phyloP scores from a whole-genome alignment of 2,797 vertebrate genomes.

The Peromyscus eremicus region DNA sequence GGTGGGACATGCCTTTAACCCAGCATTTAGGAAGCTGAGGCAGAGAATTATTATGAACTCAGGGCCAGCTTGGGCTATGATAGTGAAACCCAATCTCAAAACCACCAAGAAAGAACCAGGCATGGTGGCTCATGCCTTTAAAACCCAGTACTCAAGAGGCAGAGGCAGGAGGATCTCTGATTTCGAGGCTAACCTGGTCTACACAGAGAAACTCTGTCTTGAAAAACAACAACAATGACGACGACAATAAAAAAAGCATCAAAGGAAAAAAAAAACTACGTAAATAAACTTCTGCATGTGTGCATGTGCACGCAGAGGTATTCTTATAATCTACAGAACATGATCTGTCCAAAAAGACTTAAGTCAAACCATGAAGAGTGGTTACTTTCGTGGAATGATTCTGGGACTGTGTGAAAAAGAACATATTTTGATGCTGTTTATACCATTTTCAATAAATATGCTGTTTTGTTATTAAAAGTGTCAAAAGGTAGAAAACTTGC shows the following conservation, averaged over 20 bases:
- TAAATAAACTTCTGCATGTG: neutral
- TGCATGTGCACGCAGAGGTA: neutral
- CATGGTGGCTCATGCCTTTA: neutral
- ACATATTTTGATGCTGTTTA: slow-evolving; percentile 15
- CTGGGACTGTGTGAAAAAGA: slow-evolving; percentile 36
- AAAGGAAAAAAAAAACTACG: neutral
- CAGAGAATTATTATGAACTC: neutral
- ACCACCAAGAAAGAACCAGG: neutral
- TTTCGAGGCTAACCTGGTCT: neutral
- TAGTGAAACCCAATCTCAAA: neutral
- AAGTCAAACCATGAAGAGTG: slow-evolving; percentile 46
- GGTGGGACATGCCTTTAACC: neutral
- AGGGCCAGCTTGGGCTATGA: neutral
- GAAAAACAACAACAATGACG: neutral
- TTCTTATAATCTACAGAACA: slow-evolving; percentile 38
- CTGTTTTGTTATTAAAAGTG: slow-evolving; percentile 40
- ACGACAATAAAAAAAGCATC: neutral
- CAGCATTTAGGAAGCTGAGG: neutral
- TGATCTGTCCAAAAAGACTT: slow-evolving; percentile 1
- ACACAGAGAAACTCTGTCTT: neutral
- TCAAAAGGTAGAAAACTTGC: neutral
- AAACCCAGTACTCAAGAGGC: neutral
- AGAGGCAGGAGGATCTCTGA: neutral
- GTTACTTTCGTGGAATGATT: slow-evolving; percentile 31
- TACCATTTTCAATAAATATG: slow-evolving; percentile 62